phyloP scores from a whole-genome alignment of 2,797 vertebrate species.

The Ispidina lecontei region DNA sequence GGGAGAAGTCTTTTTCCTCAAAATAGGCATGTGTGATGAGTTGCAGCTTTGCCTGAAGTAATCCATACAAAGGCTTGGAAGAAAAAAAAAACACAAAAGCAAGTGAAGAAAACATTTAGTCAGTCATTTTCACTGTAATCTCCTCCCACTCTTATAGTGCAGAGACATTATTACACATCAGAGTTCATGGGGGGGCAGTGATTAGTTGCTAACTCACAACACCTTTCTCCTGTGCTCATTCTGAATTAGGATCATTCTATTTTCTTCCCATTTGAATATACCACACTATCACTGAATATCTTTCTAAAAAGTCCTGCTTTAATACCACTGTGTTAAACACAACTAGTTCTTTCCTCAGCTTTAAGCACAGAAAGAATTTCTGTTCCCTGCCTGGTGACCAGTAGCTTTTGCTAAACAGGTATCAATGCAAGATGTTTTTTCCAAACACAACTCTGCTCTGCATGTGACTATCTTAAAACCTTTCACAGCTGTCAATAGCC shows the following conservation, averaged over 20 bases:
- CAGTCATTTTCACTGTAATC: background rate
- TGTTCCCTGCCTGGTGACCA: background rate
- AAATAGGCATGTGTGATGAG: constrained; percentile 99
- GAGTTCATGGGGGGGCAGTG: background rate
- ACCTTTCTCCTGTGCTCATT: background rate
- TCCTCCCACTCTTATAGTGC: background rate
- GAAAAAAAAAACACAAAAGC: constrained; percentile 35
- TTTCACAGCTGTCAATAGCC: background rate
- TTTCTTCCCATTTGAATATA: background rate
- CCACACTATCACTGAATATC: background rate
- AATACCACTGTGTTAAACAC: background rate
- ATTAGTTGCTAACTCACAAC: background rate
- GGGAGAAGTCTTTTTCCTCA: constrained; percentile 98
- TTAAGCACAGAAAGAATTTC: background rate
- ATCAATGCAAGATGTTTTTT: background rate
- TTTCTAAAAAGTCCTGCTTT: background rate
- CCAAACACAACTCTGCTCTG: background rate
- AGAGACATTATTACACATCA: background rate
- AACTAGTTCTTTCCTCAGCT: background rate
- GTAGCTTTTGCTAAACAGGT: background rate
- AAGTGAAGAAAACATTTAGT: background rate
- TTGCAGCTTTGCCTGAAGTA: constrained; percentile 95
- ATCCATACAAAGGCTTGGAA: constrained; percentile 91
- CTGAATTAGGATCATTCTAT: background rate
- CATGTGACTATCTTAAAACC: background rate